Percentiles rank a stretch among this genome's conserved stretches.
These are phyloP conservation scores for Drosophila multiciliata DNA, from an alignment of 2,888 invertebrate species.

Conservation along the genomic window DNA sequence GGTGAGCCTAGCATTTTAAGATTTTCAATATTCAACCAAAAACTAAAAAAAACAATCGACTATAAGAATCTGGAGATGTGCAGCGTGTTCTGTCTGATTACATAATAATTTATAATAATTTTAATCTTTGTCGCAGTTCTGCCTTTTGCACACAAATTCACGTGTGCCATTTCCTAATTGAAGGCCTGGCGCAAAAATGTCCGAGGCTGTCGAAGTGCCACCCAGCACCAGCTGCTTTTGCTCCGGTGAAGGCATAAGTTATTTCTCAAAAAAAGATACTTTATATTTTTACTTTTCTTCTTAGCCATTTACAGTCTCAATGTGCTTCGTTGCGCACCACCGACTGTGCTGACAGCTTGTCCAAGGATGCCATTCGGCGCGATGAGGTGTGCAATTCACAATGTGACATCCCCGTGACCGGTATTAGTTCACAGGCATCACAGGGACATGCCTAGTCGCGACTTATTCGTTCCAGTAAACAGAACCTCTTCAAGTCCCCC, in stretches of 20 bases:
- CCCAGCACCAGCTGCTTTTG: conserved; percentile 96
- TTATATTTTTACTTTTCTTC: not conserved
- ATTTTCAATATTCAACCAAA: too few relatives aligned
- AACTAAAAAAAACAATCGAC: conserved; percentile 85
- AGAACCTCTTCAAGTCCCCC: conserved; percentile 89
- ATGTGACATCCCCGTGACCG: conserved; percentile 90
- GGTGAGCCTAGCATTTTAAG: too few relatives aligned
- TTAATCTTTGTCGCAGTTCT: not conserved
- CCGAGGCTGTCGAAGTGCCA: conserved; percentile 93
- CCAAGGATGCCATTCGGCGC: conserved; percentile 91
- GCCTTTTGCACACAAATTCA: conserved; percentile 89
- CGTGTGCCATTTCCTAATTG: conserved; percentile 94
- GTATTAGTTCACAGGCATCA: conserved; percentile 81
- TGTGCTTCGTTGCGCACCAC: conserved; percentile 95
- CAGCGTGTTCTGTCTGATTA: conserved; percentile 95
- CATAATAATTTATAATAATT: not conserved
- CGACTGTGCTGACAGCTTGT: conserved; percentile 93
- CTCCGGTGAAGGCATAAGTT: conserved; percentile 92
- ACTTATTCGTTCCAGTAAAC: conserved; percentile 83
- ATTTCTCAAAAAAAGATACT: not conserved
- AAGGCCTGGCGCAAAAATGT: conserved; percentile 93
- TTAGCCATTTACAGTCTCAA: conserved; percentile 88
- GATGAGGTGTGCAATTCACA: conserved; percentile 96
- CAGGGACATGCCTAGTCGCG: conserved; percentile 79
- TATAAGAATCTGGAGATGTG: conserved; percentile 97